These are phyloP conservation scores for Procambarus clarkii DNA, from an alignment of 1,140 invertebrate genomes.

Conservation along the genomic window DNA sequence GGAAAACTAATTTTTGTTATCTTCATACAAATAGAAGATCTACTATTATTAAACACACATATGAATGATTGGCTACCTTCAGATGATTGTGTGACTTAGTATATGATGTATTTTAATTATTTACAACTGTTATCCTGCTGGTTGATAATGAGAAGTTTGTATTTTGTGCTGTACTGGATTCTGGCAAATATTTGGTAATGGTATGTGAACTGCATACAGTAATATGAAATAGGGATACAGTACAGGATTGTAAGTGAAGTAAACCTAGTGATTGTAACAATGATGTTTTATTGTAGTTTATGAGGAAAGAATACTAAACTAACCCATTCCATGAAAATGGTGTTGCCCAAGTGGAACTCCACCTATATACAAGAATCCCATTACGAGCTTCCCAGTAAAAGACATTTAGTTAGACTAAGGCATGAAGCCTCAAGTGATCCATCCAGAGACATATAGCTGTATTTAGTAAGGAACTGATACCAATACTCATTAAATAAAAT, in stretches of 20 bases:
- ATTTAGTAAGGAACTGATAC: conserved; percentile 25
- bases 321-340: background rate
- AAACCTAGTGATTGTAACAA: background rate
- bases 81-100: background rate
- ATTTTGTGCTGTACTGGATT: background rate
- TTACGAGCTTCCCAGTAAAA: conserved; percentile 17
- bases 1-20: background rate
- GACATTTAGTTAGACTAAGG: conserved; percentile 6
- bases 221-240: background rate
- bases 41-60: background rate
- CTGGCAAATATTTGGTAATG: background rate
- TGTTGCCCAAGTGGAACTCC: background rate
- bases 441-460: background rate
- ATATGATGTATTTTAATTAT: background rate
- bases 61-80: background rate
- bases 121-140: background rate
- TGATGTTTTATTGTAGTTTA: background rate
- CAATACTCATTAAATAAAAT: conserved; percentile 9
- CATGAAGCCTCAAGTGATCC: conserved; percentile 27
- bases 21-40: background rate
- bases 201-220: background rate
- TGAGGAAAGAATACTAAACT: background rate
- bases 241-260: background rate
- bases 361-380: conserved; percentile 4
- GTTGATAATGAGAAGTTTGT: background rate